phyloP scores from a whole-genome alignment of 2,888 invertebrate species.

The Corythucha ciliata region DNA sequence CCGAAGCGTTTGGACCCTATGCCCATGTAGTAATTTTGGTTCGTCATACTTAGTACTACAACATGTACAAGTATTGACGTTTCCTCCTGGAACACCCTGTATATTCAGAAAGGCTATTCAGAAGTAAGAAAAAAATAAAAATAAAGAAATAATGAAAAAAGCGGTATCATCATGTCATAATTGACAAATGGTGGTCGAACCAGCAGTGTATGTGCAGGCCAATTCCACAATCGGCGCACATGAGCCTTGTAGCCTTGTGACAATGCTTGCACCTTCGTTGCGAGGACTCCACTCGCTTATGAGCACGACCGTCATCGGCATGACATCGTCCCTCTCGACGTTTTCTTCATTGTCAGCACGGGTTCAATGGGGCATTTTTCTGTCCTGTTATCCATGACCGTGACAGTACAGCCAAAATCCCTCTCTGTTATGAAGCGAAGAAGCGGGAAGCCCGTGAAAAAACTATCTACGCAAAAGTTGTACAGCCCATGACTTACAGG shows the following conservation, averaged over 20 bases:
- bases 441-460: slow-evolving; percentile 8
- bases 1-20: too few species aligned
- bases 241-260: neutral
- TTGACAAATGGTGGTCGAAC: neutral
- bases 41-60: too few species aligned
- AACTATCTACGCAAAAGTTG: slow-evolving; percentile 13
- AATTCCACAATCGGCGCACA: neutral
- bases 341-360: slow-evolving; percentile 2
- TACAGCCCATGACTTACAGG: slow-evolving; percentile 7
- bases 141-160: too few species aligned
- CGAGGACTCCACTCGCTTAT: neutral
- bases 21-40: too few species aligned
- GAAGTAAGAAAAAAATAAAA: too few species aligned
- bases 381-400: slow-evolving; percentile 2
- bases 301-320: neutral
- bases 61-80: too few species aligned
- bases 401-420: slow-evolving; percentile 7
- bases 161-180: too few species aligned
- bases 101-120: too few species aligned
- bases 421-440: neutral
- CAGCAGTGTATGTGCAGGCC: neutral
- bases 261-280: slow-evolving; percentile 7
- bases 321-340: neutral
- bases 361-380: slow-evolving; percentile 13
- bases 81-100: too few species aligned